phyloP scores from a whole-genome alignment of 2,113 vertebrate genomes.

The Spea multiplicata region DNA sequence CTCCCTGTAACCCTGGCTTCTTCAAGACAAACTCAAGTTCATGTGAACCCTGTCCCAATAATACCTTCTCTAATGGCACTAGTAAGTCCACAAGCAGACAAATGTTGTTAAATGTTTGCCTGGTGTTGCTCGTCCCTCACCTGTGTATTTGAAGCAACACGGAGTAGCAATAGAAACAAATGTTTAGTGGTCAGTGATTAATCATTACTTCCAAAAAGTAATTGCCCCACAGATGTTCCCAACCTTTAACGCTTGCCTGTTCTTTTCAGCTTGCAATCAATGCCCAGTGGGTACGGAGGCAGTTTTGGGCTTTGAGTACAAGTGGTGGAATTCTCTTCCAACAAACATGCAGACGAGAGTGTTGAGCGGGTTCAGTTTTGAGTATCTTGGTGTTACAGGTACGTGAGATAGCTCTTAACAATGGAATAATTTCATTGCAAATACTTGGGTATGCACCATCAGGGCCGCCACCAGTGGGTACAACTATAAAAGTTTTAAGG shows the following conservation, averaged over 20 bases:
- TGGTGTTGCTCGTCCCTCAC: no score
- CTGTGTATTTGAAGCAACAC: no score
- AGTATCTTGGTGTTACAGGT: constrained; percentile 80
- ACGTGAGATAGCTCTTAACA: constrained; percentile 13
- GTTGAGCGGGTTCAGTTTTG: constrained; percentile 71
- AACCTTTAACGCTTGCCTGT: not conserved
- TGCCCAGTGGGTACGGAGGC: constrained; percentile 87
- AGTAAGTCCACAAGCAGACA: constrained; percentile 62
- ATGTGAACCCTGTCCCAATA: constrained; percentile 79
- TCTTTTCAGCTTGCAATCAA: constrained; percentile 72
- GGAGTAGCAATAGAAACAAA: no score
- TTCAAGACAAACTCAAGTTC: constrained; percentile 71
- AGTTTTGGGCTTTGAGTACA: constrained; percentile 83
- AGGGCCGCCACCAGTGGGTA: no score
- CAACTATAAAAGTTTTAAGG: no score
- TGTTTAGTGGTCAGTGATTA: no score
- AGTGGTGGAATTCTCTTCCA: constrained; percentile 94
- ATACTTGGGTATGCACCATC: not conserved
- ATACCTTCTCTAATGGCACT: constrained; percentile 84
- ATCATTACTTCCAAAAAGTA: no score
- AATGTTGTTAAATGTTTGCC: not conserved
- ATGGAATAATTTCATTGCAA: not conserved
- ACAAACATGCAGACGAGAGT: constrained; percentile 84
- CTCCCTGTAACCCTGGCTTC: constrained; percentile 93
- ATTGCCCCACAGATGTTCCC: no score